Percentiles rank a stretch among this genome's conserved stretches.
These are phyloP conservation scores for Papilio helenus DNA, from an alignment of 1,140 invertebrate species.

Conservation along the genomic window DNA sequence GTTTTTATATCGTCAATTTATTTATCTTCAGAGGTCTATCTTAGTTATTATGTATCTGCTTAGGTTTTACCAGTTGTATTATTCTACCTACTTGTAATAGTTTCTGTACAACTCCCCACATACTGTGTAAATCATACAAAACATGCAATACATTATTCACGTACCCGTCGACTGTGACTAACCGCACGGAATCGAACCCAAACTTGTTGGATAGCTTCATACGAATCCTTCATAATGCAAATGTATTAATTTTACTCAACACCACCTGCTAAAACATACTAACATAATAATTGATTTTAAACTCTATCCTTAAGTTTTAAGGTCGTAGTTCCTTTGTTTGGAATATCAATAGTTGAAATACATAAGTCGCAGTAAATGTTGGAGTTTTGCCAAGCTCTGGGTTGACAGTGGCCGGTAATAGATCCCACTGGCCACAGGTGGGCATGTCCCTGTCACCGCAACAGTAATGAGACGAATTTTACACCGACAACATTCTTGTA, in stretches of 20 bases:
- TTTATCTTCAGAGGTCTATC: too few relatives aligned
- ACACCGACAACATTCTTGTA: background rate
- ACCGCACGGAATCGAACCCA: constrained; percentile 5
- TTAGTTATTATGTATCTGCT: too few relatives aligned
- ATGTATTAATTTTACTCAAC: constrained; percentile 27
- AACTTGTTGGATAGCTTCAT: constrained; percentile 20
- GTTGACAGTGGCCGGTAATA: constrained; percentile 31
- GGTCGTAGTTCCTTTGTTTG: background rate
- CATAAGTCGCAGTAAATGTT: constrained; percentile 21
- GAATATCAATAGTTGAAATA: background rate
- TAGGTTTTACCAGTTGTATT: too few relatives aligned
- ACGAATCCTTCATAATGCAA: background rate
- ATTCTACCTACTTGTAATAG: background rate
- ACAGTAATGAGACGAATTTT: constrained; percentile 22
- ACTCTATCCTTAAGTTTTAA: background rate
- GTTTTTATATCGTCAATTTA: too few relatives aligned
- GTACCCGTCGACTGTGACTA: constrained; percentile 1
- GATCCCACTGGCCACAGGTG: constrained; percentile 31
- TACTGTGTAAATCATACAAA: background rate
- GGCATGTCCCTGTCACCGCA: constrained; percentile 23
- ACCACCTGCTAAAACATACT: constrained; percentile 15
- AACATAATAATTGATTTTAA: background rate
- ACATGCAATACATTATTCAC: background rate
- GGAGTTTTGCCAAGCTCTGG: constrained; percentile 27
- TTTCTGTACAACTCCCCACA: background rate